A percentile compares a stretch with the other conserved stretches of the same genome.
Evolutionary conservation across 2,888 invertebrate genomes (phyloP).

Genomic region (Taphrorychus bicolor): DNA sequence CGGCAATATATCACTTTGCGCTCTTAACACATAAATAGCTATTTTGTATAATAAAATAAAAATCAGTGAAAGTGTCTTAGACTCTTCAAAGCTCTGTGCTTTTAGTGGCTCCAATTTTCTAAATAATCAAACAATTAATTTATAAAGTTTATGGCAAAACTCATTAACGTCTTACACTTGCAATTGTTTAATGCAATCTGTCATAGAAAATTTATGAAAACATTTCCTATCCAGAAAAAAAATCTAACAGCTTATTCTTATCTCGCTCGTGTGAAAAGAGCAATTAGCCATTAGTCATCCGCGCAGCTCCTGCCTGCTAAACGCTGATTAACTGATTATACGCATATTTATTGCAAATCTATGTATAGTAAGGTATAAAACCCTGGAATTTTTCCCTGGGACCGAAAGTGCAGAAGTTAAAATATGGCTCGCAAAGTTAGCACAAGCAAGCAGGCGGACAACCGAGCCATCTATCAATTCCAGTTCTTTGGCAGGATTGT

Average conservation of each 20-base stretch:
- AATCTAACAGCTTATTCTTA: neutral
- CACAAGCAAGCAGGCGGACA: constrained; percentile 56
- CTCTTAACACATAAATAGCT: no score
- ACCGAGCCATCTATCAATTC: constrained; percentile 58
- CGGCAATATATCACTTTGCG: no score
- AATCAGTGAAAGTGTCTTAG: no score
- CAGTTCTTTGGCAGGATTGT: constrained; percentile 60
- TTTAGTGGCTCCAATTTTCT: no score
- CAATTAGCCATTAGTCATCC: neutral
- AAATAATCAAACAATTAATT: no score
- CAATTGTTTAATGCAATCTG: no score
- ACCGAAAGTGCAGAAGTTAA: constrained; percentile 41
- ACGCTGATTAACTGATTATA: neutral
- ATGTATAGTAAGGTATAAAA: neutral
- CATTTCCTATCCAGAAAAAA: neutral
- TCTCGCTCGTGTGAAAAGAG: neutral
- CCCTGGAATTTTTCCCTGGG: neutral
- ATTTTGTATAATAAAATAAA: no score
- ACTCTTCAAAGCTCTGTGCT: no score
- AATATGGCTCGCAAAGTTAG: constrained; percentile 56
- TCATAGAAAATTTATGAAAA: no score
- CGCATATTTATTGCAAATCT: neutral
- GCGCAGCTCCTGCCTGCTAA: neutral
- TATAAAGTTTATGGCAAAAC: no score
- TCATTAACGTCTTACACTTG: no score